Evolutionary conservation across 1,140 invertebrate species (phyloP), one percentile per base, ranked within the genome.

Genomic region (Aricia agestis): DNA sequence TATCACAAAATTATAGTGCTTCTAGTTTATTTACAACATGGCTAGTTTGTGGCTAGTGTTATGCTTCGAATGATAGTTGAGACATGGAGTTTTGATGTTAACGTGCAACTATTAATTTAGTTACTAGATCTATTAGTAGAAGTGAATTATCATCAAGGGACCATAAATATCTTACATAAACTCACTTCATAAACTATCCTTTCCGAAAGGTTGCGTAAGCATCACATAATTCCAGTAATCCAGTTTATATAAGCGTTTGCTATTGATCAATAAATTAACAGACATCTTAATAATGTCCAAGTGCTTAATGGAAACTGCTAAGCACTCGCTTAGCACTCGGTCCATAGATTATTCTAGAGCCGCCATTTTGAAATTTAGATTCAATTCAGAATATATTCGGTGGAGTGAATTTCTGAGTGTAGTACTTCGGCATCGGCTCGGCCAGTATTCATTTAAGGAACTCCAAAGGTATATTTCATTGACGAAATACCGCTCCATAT

Each of bases 321-420:
- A 52, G 45, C 45, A 52, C 45, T 52, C 45, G 45, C 45, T 52
- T 52, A 52, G 45, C 45, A 52, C 45, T 52, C 45, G 13, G 45
- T 15, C 45, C 11, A 52, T 52, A 52, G 45, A 52, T 52, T 52
- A 52, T 52, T 52, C 45, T 52, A 36, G 45, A 52, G 13, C 45
- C 45, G 45, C 45, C 45, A 52, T 52, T 52, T 52, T 52, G 45
- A 52, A 52, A 52, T 52, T 52, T 52, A 52, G 45, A 52, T 52
- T 52, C 45, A 52, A 52, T 52, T 52, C 45, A 52, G 45, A 52
- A 52, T 52, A 52, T 52, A 52, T 52, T 15, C 13, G 45, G 13
- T 52, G 45, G 13, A 52, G 45, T 52, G 45, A 52, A 52, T 52
- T 52, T 52, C 45, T 52, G 45, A 52, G 18, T 19, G 59, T 11